phyloP scores from a whole-genome alignment of 2,113 vertebrate genomes.

The Hippocampus mohnikei region DNA sequence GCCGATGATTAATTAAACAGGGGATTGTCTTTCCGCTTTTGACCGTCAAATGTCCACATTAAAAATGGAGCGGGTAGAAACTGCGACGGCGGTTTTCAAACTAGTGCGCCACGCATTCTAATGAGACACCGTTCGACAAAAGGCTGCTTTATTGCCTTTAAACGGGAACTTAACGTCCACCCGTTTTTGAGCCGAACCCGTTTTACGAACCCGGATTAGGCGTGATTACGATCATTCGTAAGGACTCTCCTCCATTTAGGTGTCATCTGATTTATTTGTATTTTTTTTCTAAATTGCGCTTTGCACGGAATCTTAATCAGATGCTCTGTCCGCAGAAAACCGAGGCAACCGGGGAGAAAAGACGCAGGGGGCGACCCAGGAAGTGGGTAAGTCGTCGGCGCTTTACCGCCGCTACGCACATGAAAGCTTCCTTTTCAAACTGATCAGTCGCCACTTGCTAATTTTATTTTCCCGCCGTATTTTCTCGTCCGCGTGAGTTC shows the following conservation, averaged over 20 bases:
- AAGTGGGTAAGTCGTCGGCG: conserved; percentile 66
- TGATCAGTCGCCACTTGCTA: too few species aligned
- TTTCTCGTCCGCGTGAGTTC: too few species aligned
- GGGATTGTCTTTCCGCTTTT: conserved; percentile 71
- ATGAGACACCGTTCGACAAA: not conserved
- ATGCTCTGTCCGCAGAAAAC: conserved; percentile 60
- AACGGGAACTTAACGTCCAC: not conserved
- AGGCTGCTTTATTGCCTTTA: not conserved
- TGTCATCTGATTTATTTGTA: not conserved
- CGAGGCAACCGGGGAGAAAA: conserved; percentile 65
- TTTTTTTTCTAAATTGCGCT: not conserved
- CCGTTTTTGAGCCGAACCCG: not conserved
- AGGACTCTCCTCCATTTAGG: not conserved
- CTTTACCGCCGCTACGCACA: not conserved
- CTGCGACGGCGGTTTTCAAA: conserved; percentile 60
- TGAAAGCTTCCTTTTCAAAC: not conserved
- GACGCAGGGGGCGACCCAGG: conserved; percentile 70
- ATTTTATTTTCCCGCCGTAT: too few species aligned
- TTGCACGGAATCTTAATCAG: not conserved
- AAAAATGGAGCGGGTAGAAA: conserved; percentile 74
- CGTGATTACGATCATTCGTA: not conserved
- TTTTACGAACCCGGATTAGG: not conserved
- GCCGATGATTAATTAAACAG: conserved; percentile 77
- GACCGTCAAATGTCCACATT: conserved; percentile 73
- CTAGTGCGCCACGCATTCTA: conserved; percentile 12